phyloP scores from a whole-genome alignment of 2,113 vertebrate species.

The Lates calcarifer region DNA sequence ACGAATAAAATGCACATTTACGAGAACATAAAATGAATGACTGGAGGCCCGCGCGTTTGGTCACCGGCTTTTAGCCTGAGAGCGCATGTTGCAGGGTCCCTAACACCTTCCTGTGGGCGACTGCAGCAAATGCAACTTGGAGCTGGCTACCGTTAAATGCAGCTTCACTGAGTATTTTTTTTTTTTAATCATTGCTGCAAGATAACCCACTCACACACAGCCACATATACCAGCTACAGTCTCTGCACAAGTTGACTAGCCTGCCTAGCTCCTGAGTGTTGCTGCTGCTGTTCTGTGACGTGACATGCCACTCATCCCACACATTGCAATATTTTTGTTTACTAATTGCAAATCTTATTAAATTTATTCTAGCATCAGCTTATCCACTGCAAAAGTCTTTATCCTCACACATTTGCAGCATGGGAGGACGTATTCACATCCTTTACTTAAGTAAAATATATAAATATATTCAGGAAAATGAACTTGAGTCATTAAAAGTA shows the following conservation, averaged over 20 bases:
- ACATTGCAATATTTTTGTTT: constrained; percentile 39
- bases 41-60: constrained; percentile 60
- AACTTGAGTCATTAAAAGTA: background rate
- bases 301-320: constrained; percentile 44
- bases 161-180: background rate
- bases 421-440: background rate
- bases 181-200: constrained; percentile 35
- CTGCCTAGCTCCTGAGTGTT: constrained; percentile 8
- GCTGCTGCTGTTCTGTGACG: constrained; percentile 31
- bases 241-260: constrained; percentile 20
- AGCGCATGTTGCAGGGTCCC: constrained; percentile 75
- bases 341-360: background rate
- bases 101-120: constrained; percentile 71
- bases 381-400: background rate
- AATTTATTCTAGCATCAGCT: background rate
- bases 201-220: background rate
- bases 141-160: constrained; percentile 18
- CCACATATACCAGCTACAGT: background rate
- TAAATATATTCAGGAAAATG: background rate
- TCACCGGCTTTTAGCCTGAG: constrained; percentile 68
- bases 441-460: background rate
- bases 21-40: constrained; percentile 65
- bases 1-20: background rate
- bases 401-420: background rate
- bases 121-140: constrained; percentile 73